Base-by-base conservation (phyloP, 23 tunicate species). In the Pegea sp. region DNA sequence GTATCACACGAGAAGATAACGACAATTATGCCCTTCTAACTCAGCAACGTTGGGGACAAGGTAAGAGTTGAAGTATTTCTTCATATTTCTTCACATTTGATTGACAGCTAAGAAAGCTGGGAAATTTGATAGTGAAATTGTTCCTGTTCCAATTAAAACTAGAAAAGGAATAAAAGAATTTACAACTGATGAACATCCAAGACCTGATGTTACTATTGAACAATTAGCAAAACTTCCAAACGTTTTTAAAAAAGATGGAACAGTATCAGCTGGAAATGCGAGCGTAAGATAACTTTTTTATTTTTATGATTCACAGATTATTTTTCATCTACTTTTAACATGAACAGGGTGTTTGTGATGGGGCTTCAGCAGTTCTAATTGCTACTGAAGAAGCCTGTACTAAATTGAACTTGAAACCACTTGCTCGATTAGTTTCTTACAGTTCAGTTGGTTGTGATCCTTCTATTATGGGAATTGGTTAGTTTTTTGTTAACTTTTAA, bases 231-330 rank as follows among this genome's bases (percentile, higher is more conserved):
- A 75, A 68, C 69, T 91, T 20, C 81, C 84, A 42, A 66, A 86
- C 5, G 99, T 91, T 30, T 91, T 91, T 34, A 78, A 73, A 38
- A 91, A 91, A 43, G 70, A 57, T 21, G 99, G 99, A 16, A 79
- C 99, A 50, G 99, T 91, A 22, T 57, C 71, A 13, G 99, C 99
- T 21, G 99, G 99, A 63, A 91, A 91, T 72, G 99, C 99, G 1
- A 78, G 93, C 54, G 95, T 84, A 53, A 61, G 95, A 58, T 42
- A 21, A 8, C 21, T 19, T 7, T 8, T 22, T 51, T 13, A 26
- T 24, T 46, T 46, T 54, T 6, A 51, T 51, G 22, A 7, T n/a
- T 11, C 19, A 21, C 22, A 20, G 19, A 13, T 20, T 51, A 7
- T 51, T 20, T 20, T 7, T 51, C 8, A 20, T 20, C 8, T n/a